Conservation (phyloP, 2,113 vertebrate species). For the Coturnix japonica region DNA sequence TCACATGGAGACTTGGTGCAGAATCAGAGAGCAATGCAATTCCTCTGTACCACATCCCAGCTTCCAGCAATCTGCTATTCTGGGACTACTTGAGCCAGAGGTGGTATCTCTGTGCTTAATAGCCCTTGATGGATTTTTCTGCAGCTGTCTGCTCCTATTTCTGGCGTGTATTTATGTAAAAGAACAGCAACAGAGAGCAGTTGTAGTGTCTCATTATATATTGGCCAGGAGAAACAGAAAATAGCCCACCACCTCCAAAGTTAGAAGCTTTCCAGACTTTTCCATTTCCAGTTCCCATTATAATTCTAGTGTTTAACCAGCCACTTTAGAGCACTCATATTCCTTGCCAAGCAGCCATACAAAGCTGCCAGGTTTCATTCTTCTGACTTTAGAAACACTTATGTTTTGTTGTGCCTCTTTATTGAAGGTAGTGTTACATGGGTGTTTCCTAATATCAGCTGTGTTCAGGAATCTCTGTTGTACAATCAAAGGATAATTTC, state of each 20-base stretch:
- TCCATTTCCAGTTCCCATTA: slow-evolving; percentile 32
- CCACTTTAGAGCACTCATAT: background rate
- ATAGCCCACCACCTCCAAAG: background rate
- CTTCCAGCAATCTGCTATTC: background rate
- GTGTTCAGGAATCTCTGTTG: background rate
- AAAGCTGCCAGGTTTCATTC: slow-evolving; percentile 35
- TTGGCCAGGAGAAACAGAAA: slow-evolving; percentile 29
- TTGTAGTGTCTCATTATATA: background rate
- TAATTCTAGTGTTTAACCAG: background rate
- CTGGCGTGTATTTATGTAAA: slow-evolving; percentile 47
- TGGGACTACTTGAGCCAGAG: slow-evolving; percentile 4
- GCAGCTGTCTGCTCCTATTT: slow-evolving; percentile 49
- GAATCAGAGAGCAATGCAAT: rapidly evolving
- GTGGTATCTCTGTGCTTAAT: slow-evolving; percentile 25
- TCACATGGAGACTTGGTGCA: rapidly evolving
- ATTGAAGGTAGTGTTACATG: slow-evolving; percentile 47
- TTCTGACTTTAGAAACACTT: slow-evolving; percentile 2
- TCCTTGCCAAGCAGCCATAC: slow-evolving; percentile 14
- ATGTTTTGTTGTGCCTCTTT: slow-evolving; percentile 3
- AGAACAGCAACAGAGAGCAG: background rate
- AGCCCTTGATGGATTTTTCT: slow-evolving; percentile 42
- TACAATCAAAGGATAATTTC: slow-evolving; percentile 40
- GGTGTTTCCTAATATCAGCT: slow-evolving; percentile 34
- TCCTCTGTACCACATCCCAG: background rate
- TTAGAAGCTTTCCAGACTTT: slow-evolving; percentile 40